Conservation (phyloP, 2,888 invertebrate genomes). For the Poecilobothrus nobilitatus region DNA sequence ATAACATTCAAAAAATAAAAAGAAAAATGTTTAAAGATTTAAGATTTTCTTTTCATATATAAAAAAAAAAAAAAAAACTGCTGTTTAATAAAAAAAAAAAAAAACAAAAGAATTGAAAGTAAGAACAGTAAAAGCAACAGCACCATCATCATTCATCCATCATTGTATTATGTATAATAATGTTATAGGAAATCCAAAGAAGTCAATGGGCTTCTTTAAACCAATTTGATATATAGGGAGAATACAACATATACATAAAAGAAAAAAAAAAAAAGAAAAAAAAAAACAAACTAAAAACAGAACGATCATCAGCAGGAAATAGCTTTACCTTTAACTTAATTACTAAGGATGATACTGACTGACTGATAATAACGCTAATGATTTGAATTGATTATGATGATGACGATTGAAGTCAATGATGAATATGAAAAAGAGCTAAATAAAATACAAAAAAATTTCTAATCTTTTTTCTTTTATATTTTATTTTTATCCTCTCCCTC, state of each 20-base stretch:
- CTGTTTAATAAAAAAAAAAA: no score
- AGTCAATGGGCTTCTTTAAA: not conserved
- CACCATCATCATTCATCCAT: no score
- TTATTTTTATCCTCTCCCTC: not conserved
- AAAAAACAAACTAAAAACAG: no score
- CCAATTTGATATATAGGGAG: no score
- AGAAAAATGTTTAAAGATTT: not conserved
- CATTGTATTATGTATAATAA: no score
- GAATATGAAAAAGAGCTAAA: not conserved
- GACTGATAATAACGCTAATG: not conserved
- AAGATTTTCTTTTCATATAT: no score
- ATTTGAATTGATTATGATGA: not conserved
- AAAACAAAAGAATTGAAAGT: no score
- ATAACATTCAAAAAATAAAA: not conserved
- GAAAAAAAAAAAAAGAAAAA: not conserved
- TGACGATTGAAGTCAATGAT: not conserved
- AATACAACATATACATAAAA: not conserved
- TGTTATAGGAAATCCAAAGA: not conserved
- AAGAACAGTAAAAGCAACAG: no score
- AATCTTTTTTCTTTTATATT: not conserved
- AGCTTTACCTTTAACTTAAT: not conserved
- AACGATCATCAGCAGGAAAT: conserved; percentile 6
- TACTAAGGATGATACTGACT: not conserved
- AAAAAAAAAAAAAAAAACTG: no score
- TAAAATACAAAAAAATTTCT: no score